Base-by-base conservation (phyloP, 2,888 invertebrate genomes). In the Caenorhabditis drosophilae region DNA sequence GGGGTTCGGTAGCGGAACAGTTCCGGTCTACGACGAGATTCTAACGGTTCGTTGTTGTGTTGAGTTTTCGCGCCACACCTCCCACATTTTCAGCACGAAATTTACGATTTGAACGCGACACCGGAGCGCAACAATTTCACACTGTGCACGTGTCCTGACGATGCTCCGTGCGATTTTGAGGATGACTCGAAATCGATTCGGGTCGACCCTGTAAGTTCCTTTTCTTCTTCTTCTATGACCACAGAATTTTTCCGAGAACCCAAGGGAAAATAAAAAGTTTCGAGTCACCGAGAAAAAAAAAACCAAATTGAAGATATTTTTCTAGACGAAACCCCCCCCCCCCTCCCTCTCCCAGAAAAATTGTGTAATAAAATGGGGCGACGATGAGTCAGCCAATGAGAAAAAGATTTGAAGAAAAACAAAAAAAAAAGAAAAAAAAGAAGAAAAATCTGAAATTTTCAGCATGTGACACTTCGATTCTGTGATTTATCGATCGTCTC, bases 401-500 rank as follows among this genome's bases (percentile, higher is more conserved):
- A n/a, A n/a, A n/a, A n/a, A n/a, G n/a, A n/a, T n/a, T n/a, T n/a
- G n/a, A n/a, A n/a, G n/a, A n/a, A n/a, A n/a, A n/a, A n/a, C n/a
- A n/a, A n/a, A n/a, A n/a, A n/a, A n/a, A n/a, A n/a, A n/a, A n/a
- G n/a, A n/a, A n/a, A n/a, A n/a, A n/a, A n/a, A n/a, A n/a, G n/a
- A n/a, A n/a, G n/a, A 31, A 6, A 31, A 31, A 6, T 12, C 31
- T 31, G 31, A 36, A 49, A 20, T 36, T 59, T 59, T 4, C 44
- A 64, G 64, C 64, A 64, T 57, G 48, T 64, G 38, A 59, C 64
- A 3, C 47, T 64, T 42, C 58, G 59, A 42, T 64, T 64, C 55
- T 64, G 64, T 27, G 46, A 31, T 31, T 11, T 55, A 35, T 53
- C 45, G 18, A 44, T 31, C 20, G 40, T 59, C 41, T 48, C 64